Evolutionary conservation across 2,797 vertebrate species (phyloP).

Genomic region (Rhyacichthys aspro): DNA sequence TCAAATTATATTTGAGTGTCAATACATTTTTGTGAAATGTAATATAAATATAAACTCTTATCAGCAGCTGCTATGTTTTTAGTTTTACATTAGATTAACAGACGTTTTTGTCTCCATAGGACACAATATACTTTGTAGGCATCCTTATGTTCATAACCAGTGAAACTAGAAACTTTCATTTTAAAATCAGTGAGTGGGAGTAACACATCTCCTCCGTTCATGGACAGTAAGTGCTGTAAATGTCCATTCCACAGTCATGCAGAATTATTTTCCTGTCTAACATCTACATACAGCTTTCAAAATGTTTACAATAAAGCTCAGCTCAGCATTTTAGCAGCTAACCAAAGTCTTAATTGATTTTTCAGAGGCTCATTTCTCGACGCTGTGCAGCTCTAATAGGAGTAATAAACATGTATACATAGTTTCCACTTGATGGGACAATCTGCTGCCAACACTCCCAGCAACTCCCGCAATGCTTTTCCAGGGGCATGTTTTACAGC

Average conservation of each 20-base stretch:
- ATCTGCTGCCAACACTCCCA: slow-evolving; percentile 1
- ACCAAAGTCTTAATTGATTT: slow-evolving; percentile 12
- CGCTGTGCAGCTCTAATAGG: background rate
- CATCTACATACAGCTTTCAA: background rate
- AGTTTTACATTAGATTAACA: too few relatives aligned
- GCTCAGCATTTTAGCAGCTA: slow-evolving; percentile 8
- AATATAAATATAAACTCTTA: too few relatives aligned
- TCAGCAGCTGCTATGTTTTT: too few relatives aligned
- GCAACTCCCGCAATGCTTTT: slow-evolving; percentile 1
- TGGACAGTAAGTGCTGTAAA: background rate
- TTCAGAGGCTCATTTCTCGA: background rate
- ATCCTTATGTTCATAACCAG: too few relatives aligned
- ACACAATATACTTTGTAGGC: background rate
- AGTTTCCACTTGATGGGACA: slow-evolving; percentile 9
- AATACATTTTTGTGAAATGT: too few relatives aligned
- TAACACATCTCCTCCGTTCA: background rate
- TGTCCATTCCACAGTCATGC: background rate
- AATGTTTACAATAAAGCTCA: background rate
- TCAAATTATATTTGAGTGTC: too few relatives aligned
- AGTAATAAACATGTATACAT: slow-evolving; percentile 4
- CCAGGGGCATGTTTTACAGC: background rate
- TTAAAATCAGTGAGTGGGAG: background rate
- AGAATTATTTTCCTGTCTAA: background rate
- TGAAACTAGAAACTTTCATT: background rate
- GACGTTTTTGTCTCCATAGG: background rate